phyloP scores from a whole-genome alignment of 53 echinoderm and acorn worm species.

The Hippasteria phrygiana region DNA sequence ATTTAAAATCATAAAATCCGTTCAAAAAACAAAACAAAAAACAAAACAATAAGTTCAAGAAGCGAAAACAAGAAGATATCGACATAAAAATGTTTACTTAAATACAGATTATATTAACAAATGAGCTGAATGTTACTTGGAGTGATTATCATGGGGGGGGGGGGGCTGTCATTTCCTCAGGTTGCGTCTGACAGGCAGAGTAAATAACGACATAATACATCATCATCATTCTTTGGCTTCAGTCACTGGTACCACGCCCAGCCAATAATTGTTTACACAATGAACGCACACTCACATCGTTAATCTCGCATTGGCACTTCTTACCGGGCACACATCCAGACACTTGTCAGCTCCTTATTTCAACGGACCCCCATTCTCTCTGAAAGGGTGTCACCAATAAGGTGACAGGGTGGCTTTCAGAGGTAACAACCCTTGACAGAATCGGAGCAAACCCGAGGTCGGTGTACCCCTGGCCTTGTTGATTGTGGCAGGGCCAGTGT shows the following conservation, averaged over 20 bases:
- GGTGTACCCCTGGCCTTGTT: slow-evolving; percentile 11
- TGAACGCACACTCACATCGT: slow-evolving; percentile 7
- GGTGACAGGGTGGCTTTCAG: slow-evolving; percentile 18
- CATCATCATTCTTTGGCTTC: neutral
- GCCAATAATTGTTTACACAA: neutral
- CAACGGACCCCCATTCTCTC: too few species aligned
- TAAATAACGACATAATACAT: too few species aligned
- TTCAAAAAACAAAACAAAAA: neutral
- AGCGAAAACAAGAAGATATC: too few species aligned
- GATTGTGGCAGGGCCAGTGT: neutral
- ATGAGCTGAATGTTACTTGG: too few species aligned
- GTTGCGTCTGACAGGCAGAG: too few species aligned
- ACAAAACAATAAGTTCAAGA: neutral
- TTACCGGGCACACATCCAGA: neutral
- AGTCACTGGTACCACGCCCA: neutral
- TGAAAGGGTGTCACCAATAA: neutral
- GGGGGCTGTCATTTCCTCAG: too few species aligned
- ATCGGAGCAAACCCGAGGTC: neutral
- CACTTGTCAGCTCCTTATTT: neutral
- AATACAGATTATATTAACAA: too few species aligned
- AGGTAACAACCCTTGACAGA: slow-evolving; percentile 31
- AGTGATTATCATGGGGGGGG: too few species aligned
- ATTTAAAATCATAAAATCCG: too few species aligned
- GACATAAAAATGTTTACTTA: too few species aligned
- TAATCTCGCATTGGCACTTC: neutral